phyloP scores from a whole-genome alignment of 2,113 vertebrate genomes.

The Takifugu flavidus region DNA sequence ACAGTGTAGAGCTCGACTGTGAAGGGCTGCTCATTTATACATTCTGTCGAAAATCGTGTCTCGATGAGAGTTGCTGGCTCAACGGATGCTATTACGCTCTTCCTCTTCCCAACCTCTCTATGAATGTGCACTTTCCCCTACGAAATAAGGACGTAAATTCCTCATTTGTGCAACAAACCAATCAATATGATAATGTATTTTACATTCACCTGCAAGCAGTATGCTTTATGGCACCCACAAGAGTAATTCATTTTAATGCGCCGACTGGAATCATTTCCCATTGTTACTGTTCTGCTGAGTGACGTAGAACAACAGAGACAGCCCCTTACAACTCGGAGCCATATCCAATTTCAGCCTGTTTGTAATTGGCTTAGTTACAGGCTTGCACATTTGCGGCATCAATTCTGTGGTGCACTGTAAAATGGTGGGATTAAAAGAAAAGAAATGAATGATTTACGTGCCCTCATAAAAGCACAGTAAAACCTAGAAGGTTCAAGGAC shows the following conservation, averaged over 20 bases:
- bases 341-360: conserved; percentile 48
- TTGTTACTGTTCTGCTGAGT: conserved; percentile 54
- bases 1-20: conserved; percentile 42
- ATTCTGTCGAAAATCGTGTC: conserved; percentile 45
- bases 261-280: conserved; percentile 52
- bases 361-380: conserved; percentile 58
- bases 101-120: conserved; percentile 50
- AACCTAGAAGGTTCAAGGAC: conserved; percentile 75
- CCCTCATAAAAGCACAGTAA: conserved; percentile 68
- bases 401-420: conserved; percentile 57
- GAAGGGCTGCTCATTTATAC: conserved; percentile 40
- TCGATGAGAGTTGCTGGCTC: conserved; percentile 30
- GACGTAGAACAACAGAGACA: conserved; percentile 53
- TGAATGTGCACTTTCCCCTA: conserved; percentile 41
- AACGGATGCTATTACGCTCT: conserved; percentile 40
- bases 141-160: conserved; percentile 64
- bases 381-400: conserved; percentile 56
- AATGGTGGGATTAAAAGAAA: conserved; percentile 30
- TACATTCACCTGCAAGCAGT: conserved; percentile 55
- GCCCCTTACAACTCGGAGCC: conserved; percentile 47
- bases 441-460: conserved; percentile 67
- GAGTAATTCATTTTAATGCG: conserved; percentile 62
- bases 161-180: conserved; percentile 53
- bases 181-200: conserved; percentile 74
- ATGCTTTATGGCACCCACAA: conserved; percentile 49